Percentiles rank a stretch among this genome's conserved stretches.
Evolutionary conservation across 1,140 invertebrate genomes (phyloP).

Genomic region (Chironomus striatipennis): DNA sequence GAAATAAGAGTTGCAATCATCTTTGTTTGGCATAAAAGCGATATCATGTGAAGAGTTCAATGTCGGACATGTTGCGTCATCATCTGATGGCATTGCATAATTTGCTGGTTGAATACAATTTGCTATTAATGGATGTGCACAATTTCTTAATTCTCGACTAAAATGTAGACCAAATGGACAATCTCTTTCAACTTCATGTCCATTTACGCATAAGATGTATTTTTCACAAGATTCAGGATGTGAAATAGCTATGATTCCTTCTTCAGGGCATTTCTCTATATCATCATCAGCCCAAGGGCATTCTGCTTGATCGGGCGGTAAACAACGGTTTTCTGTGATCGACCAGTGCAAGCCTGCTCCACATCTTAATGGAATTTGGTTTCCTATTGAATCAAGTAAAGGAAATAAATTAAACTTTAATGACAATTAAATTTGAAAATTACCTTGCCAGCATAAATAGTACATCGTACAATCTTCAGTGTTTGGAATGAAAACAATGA

Average conservation of each 20-base stretch:
- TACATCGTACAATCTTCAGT: not conserved
- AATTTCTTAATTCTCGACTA: not conserved
- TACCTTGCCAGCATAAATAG: not conserved
- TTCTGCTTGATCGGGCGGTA: not conserved
- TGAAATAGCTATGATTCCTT: not conserved
- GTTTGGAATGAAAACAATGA: not conserved
- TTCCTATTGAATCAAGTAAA: not conserved
- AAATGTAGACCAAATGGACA: not conserved
- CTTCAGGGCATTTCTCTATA: not conserved
- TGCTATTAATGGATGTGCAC: not conserved
- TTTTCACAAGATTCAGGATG: not conserved
- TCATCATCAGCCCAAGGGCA: not conserved
- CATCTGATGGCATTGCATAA: not conserved
- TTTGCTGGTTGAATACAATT: not conserved
- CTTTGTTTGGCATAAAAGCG: not conserved
- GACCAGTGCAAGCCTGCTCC: not conserved
- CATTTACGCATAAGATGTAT: not conserved
- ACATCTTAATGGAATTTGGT: not conserved
- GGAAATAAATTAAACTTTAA: not conserved
- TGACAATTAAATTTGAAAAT: not conserved
- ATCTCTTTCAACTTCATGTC: not conserved
- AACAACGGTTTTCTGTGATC: not conserved
- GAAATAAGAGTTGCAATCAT: not conserved
- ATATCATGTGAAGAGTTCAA: not conserved
- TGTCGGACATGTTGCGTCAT: not conserved